Conservation (phyloP, 2,797 vertebrate genomes). For the Sebastes elongatus region DNA sequence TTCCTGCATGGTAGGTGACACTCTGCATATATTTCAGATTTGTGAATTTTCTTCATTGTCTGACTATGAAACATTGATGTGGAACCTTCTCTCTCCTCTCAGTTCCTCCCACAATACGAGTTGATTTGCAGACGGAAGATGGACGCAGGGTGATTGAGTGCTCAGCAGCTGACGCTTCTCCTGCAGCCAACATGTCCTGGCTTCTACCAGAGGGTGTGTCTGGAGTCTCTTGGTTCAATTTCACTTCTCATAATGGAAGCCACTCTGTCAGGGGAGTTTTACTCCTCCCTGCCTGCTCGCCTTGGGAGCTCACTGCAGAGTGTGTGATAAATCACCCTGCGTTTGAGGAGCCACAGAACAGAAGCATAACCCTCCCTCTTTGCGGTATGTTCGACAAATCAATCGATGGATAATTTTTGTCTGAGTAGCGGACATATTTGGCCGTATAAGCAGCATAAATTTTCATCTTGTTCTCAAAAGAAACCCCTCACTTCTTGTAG, state of each 20-base stretch:
- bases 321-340: slow-evolving; percentile 79
- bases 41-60: not conserved
- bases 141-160: slow-evolving; percentile 72
- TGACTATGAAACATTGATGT: slow-evolving; percentile 29
- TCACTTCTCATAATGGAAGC: slow-evolving; percentile 73
- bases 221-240: slow-evolving; percentile 61
- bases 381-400: slow-evolving; percentile 77
- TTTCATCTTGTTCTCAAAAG: not conserved
- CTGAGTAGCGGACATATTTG: slow-evolving; percentile 22
- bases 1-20: slow-evolving; percentile 52
- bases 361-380: slow-evolving; percentile 66
- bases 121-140: slow-evolving; percentile 55
- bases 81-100: slow-evolving; percentile 11
- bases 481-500: slow-evolving; percentile 19
- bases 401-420: slow-evolving; percentile 33
- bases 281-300: slow-evolving; percentile 72
- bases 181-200: slow-evolving; percentile 80
- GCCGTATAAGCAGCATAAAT: not conserved
- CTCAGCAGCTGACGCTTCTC: slow-evolving; percentile 71
- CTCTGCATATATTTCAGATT: not conserved
- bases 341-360: slow-evolving; percentile 66
- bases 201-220: slow-evolving; percentile 72
- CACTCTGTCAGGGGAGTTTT: slow-evolving; percentile 73
- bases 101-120: slow-evolving; percentile 69
- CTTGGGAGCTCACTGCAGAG: slow-evolving; percentile 61